Evolutionary conservation across 2,888 invertebrate genomes (phyloP).

Genomic region (Cosmia trapezina): DNA sequence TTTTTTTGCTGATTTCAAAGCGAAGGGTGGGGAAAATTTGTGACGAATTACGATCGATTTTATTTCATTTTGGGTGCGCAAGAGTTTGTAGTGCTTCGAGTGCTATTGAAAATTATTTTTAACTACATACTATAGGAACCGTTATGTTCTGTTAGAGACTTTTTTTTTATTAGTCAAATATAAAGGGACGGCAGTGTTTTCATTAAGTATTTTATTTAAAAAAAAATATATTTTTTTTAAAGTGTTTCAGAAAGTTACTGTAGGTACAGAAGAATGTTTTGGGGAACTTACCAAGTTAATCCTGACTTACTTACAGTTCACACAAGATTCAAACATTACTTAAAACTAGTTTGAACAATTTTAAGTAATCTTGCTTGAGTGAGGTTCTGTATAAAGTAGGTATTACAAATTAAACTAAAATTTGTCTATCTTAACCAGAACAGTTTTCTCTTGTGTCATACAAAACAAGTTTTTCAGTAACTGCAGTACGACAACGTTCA

Average conservation of each 20-base stretch:
- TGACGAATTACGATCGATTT: slow-evolving; percentile 50
- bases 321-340: too few relatives aligned
- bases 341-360: too few relatives aligned
- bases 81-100: slow-evolving; percentile 50
- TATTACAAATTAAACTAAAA: too few relatives aligned
- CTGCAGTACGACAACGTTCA: too few relatives aligned
- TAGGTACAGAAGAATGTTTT: not conserved
- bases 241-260: not conserved
- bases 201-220: too few relatives aligned
- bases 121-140: not conserved
- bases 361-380: too few relatives aligned
- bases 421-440: too few relatives aligned
- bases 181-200: not conserved
- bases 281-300: not conserved
- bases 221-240: too few relatives aligned
- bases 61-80: slow-evolving; percentile 56
- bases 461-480: too few relatives aligned
- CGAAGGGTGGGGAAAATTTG: slow-evolving; percentile 68
- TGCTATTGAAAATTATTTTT: slow-evolving; percentile 26
- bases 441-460: too few relatives aligned
- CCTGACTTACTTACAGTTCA: too few relatives aligned
- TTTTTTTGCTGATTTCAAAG: slow-evolving; percentile 58
- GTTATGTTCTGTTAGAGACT: not conserved
- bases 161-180: not conserved
- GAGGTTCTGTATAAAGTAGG: too few relatives aligned